These are phyloP conservation scores for Electrophaes corylata DNA, from an alignment of 2,888 invertebrate genomes.

Conservation along the genomic window DNA sequence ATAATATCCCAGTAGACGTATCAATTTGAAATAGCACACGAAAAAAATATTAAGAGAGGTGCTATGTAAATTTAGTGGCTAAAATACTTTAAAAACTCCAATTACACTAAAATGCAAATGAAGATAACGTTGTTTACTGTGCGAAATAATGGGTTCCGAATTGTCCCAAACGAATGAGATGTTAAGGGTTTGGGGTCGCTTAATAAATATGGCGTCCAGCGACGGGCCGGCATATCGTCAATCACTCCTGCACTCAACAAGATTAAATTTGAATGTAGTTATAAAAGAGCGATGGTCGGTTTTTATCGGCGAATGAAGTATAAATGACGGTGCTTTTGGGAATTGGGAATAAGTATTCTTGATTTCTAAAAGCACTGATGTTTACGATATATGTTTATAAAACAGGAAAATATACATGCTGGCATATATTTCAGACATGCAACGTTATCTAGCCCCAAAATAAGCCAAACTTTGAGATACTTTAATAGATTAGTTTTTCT, in stretches of 20 bases:
- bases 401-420: no score
- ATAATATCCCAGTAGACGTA: no score
- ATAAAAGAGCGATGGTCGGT: slow-evolving; percentile 50
- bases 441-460: no score
- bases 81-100: slow-evolving; percentile 17
- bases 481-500: no score
- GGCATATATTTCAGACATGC: no score
- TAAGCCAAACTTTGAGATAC: no score
- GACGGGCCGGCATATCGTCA: slow-evolving; percentile 52
- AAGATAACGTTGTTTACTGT: slow-evolving; percentile 25
- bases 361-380: no score
- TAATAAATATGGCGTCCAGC: slow-evolving; percentile 38
- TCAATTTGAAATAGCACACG: neutral
- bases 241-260: slow-evolving; percentile 66
- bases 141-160: slow-evolving; percentile 25
- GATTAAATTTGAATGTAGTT: slow-evolving; percentile 74
- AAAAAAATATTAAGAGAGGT: neutral
- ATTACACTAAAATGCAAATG: slow-evolving; percentile 31
- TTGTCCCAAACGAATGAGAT: slow-evolving; percentile 39
- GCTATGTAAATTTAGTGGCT: slow-evolving; percentile 11
- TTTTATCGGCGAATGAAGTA: slow-evolving; percentile 31
- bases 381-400: no score
- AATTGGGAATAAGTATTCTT: neutral
- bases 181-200: slow-evolving; percentile 30
- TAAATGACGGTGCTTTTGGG: slow-evolving; percentile 18